A percentile compares a stretch with the other conserved stretches of the same genome.
phyloP scores from a whole-genome alignment of 2,113 vertebrate species.

The Ploceus nigricollis region DNA sequence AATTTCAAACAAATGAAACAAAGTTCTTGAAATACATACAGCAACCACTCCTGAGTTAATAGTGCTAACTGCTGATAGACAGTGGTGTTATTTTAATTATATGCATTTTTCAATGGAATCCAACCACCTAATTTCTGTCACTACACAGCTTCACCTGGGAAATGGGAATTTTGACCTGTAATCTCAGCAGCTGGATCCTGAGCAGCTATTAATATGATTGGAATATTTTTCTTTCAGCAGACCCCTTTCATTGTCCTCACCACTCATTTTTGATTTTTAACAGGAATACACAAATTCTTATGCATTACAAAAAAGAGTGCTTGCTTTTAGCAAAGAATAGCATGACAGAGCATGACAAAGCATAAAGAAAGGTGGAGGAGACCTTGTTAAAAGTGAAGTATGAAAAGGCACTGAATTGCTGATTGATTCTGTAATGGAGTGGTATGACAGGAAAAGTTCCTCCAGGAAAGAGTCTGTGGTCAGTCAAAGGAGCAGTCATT shows the following conservation, averaged over 20 bases:
- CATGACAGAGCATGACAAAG: neutral
- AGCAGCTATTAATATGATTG: neutral
- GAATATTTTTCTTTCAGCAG: neutral
- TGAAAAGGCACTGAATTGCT: neutral
- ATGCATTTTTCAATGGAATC: neutral
- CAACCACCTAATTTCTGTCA: neutral
- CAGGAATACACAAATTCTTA: neutral
- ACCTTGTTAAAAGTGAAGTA: neutral
- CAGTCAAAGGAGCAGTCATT: neutral
- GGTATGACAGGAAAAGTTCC: neutral
- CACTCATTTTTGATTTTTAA: neutral
- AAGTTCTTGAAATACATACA: neutral
- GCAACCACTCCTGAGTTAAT: neutral
- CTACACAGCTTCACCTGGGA: neutral
- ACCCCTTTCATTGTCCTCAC: neutral
- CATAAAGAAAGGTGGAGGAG: neutral
- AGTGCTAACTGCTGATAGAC: neutral
- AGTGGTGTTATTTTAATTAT: neutral
- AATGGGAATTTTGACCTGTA: neutral
- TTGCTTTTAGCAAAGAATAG: neutral
- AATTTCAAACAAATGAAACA: neutral
- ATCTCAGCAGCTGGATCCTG: neutral
- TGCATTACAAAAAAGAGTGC: neutral
- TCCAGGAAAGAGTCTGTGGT: neutral
- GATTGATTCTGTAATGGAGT: neutral